A percentile compares a stretch with the other conserved stretches of the same genome.
Conservation (phyloP, 1,140 invertebrate genomes). For the Eulimnadia texana region DNA sequence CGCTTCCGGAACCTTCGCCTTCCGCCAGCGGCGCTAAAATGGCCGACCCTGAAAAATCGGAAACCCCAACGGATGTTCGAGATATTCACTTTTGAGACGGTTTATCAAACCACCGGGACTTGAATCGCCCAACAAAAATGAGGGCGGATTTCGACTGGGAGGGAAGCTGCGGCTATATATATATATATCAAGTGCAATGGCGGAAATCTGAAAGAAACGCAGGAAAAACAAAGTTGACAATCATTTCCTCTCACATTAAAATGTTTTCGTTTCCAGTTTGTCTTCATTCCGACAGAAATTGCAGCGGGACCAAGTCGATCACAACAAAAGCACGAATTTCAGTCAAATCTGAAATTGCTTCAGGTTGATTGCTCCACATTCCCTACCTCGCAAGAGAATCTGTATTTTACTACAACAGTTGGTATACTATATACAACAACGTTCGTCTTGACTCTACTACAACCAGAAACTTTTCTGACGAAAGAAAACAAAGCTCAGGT, state of each 20-base stretch:
- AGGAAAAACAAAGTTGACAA: no score
- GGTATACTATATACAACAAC: no score
- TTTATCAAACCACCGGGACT: not conserved
- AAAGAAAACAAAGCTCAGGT: not conserved
- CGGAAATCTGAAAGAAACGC: no score
- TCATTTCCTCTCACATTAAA: no score
- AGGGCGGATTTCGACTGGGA: no score
- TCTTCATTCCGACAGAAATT: no score
- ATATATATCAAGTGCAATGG: no score
- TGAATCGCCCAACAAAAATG: not conserved
- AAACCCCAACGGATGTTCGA: constrained; percentile 62
- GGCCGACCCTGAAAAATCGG: constrained; percentile 44
- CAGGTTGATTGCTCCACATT: not conserved
- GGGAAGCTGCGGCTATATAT: no score
- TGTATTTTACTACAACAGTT: no score
- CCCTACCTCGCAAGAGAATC: not conserved
- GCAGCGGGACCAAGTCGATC: not conserved
- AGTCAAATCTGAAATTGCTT: not conserved
- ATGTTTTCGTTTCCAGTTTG: no score
- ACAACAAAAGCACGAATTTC: not conserved
- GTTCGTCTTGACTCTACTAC: no score
- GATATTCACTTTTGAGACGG: constrained; percentile 49
- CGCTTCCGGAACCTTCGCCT: constrained; percentile 25
- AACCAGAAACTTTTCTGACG: no score
- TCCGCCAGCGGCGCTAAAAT: constrained; percentile 24